Base-by-base conservation (phyloP, 2,888 invertebrate genomes). In the Dasysyrphus albostriatus region DNA sequence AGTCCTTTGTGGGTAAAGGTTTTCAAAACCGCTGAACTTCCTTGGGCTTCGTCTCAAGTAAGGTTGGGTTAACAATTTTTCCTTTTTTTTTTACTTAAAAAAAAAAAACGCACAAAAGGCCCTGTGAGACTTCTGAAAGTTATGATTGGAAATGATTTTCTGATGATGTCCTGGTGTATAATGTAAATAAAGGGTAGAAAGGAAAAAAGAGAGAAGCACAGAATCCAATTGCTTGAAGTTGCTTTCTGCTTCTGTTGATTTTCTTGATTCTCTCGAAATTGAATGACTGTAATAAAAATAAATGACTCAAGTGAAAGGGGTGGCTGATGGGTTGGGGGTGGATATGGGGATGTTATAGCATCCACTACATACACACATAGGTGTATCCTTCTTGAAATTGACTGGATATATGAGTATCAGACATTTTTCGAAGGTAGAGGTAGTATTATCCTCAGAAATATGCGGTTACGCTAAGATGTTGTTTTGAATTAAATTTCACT, bases 271-370 rank as follows among this genome's bases (percentile, higher is more conserved):
- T 56, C 19, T 42, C 51, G 69, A 82, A 85, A 85, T 85, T 82
- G 81, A 77, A 81, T 85, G 81, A 77, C 69, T 78, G 77, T 74
- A 77, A 82, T 85, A 85, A 85, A 85, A 85, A 78, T 78, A 85
- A 85, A 85, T 85, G 85, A 74, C 59, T 73, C 63, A 69, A 85
- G 49, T 49, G 69, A 78, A 81, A 78, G 76, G 80, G 77, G 42
- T 37, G 51, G 14, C 6, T 24, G 51, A 5, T 19, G 54, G 16
- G 9, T 49, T 29, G 34, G 4, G 12, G 19, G n/a, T 12, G 19
- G 19, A 59, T 51, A 9, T 37, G n/a, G 10, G 29, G 37, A 67
- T 49, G 16, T n/a, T n/a, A n/a, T n/a, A n/a, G n/a, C 59, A 19
- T 19, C 59, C 7, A 14, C 10, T 3, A 1, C 8, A 49, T 5